Evolutionary conservation across 2,113 vertebrate species (phyloP).

Genomic region (Cyphomyrus discorhynchus): DNA sequence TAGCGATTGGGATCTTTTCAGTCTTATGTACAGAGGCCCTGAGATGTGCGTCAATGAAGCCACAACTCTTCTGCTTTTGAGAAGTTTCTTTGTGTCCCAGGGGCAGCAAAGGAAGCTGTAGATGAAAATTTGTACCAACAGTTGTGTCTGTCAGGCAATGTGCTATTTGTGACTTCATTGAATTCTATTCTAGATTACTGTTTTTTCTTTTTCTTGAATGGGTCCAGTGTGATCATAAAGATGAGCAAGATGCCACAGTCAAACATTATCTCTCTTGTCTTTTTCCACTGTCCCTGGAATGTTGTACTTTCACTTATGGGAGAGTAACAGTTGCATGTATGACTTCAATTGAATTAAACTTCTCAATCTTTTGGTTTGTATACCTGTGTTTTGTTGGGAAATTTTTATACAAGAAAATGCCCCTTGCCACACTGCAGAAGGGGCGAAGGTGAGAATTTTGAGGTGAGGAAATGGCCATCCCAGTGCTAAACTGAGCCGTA

Average conservation of each 20-base stretch:
- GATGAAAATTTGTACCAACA: neutral
- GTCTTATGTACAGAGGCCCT: neutral
- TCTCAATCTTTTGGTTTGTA: neutral
- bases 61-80: neutral
- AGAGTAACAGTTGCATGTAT: neutral
- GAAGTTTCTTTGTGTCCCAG: neutral
- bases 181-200: neutral
- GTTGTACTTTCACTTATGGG: neutral
- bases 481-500: neutral
- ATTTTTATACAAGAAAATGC: neutral
- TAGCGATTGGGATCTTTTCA: neutral
- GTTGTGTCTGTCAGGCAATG: neutral
- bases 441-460: neutral
- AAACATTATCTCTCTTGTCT: neutral
- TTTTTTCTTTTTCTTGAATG: neutral
- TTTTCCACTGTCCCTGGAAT: neutral
- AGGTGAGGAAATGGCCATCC: neutral
- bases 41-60: neutral
- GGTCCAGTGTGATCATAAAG: neutral
- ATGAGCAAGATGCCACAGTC: neutral
- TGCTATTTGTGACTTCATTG: neutral
- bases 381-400: neutral
- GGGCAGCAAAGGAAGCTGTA: neutral
- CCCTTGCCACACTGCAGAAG: neutral
- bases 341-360: neutral